Conservation (phyloP, 2,797 vertebrate species). For the Parotocinclus haroldoi region DNA sequence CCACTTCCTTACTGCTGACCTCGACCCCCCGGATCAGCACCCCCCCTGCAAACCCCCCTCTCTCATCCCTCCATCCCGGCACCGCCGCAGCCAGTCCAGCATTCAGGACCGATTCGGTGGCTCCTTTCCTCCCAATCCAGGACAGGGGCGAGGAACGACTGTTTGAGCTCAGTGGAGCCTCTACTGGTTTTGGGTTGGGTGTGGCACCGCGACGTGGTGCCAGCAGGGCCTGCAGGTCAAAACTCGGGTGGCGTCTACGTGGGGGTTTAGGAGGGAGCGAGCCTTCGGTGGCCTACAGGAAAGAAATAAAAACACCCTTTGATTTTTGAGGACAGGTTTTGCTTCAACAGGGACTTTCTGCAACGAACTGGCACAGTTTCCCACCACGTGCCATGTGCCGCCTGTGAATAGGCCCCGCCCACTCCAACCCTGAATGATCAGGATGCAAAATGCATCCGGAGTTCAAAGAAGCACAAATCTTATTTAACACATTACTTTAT, state of each 20-base stretch:
- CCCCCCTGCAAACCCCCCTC: slow-evolving; percentile 52
- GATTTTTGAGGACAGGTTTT: too few relatives aligned
- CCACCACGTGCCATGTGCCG: too few relatives aligned
- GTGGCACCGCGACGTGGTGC: slow-evolving; percentile 64
- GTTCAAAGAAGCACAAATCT: too few relatives aligned
- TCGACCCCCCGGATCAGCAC: slow-evolving; percentile 87
- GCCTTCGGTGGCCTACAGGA: slow-evolving; percentile 61
- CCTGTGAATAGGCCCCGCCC: too few relatives aligned
- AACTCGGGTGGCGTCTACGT: slow-evolving; percentile 74
- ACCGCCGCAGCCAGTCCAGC: slow-evolving; percentile 71
- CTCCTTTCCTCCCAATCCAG: slow-evolving; percentile 68
- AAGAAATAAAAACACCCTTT: background rate
- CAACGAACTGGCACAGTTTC: too few relatives aligned
- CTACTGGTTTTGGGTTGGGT: slow-evolving; percentile 36
- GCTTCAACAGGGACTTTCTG: too few relatives aligned
- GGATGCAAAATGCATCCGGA: too few relatives aligned
- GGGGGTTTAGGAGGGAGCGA: slow-evolving; percentile 68
- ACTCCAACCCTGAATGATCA: too few relatives aligned
- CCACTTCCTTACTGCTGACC: slow-evolving; percentile 90
- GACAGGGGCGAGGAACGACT: slow-evolving; percentile 68
- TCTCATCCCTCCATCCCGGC: slow-evolving; percentile 59
- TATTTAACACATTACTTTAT: too few relatives aligned
- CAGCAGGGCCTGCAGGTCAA: slow-evolving; percentile 75
- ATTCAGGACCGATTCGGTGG: slow-evolving; percentile 71
- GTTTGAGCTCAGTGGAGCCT: slow-evolving; percentile 40